Base-by-base conservation (phyloP, 2,888 invertebrate species). In the Ectemnius cavifrons region DNA sequence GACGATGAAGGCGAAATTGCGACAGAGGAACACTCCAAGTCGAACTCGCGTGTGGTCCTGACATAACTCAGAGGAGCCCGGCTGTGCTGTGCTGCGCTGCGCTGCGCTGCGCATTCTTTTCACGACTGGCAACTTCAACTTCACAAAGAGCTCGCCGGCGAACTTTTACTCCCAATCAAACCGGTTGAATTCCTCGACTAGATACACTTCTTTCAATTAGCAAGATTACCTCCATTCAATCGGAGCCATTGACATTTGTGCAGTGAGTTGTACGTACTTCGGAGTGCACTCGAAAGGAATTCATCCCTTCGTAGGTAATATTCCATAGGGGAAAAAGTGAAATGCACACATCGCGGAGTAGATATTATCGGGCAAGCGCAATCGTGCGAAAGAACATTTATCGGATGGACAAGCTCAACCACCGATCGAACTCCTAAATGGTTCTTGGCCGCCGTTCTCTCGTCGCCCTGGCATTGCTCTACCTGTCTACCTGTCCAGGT, bases 31-130 rank as follows among this genome's bases (percentile, higher is more conserved):
- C 71, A 65, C 60, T 69, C 45, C 28, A 64, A 75, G 78, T 75
- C 8, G 37, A 8, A 37, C 37, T 37, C 78, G 77, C 81, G 80
- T 83, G 81, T 81, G 81, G 81, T 82, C 77, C 82, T 37, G 11
- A 37, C 37, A 37, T 37, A 37, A 37, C 37, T 37, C 37, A 37
- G 37, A 23, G 23, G 23, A 23, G 37, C 37, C 37, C 37, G 37
- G 4, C 23, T 23, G 23, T 2, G 23, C 23, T 3, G 3, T 2
- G 23, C 23, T 23, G 23, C 23, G 23, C 23, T 3, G 3, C 23
- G 23, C 23, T 23, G 37, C 37, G 8, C 37, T 11, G 37, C 37
- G 37, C 37, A 37, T 37, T 37, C 37, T 37, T 37, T 37, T 37
- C 37, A 37, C 37, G 8, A 37, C 8, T 37, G 37, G 37, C 37